Conservation (phyloP, 2,113 vertebrate species). For the Dolichotis patagonum region DNA sequence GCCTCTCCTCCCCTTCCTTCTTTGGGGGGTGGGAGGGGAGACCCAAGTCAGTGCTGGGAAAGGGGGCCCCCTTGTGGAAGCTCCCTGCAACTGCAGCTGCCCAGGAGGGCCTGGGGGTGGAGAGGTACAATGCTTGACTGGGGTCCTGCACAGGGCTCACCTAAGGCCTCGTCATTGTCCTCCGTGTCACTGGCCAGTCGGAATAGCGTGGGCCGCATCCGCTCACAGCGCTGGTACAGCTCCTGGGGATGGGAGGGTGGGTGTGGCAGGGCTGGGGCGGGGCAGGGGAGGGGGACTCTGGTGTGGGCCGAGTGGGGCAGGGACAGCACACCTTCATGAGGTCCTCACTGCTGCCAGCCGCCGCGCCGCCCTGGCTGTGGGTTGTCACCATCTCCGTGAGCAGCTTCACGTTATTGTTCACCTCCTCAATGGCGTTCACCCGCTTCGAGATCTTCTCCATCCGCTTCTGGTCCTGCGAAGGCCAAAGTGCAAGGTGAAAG, state of each 20-base stretch:
- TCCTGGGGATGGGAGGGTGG: slow-evolving; percentile 86
- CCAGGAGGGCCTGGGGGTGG: neutral
- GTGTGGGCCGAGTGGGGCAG: accelerated
- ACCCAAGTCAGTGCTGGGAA: neutral
- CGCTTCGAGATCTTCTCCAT: slow-evolving; percentile 98
- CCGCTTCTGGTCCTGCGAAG: slow-evolving; percentile 94
- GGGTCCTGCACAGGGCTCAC: slow-evolving; percentile 80
- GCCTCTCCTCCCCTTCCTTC: neutral
- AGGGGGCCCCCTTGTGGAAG: slow-evolving; percentile 59
- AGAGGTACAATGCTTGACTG: neutral
- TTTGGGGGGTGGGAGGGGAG: too few species aligned
- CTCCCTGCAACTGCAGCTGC: neutral
- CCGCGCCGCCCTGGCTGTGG: slow-evolving; percentile 90
- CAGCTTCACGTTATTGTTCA: slow-evolving; percentile 96
- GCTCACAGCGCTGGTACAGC: slow-evolving; percentile 97
- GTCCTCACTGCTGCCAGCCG: slow-evolving; percentile 92
- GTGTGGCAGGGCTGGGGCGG: accelerated
- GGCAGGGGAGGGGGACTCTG: accelerated
- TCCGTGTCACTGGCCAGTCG: slow-evolving; percentile 97
- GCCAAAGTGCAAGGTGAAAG: neutral
- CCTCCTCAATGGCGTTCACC: slow-evolving; percentile 96
- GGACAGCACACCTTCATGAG: slow-evolving; percentile 92
- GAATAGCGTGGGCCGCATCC: slow-evolving; percentile 97
- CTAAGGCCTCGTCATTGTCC: slow-evolving; percentile 97
- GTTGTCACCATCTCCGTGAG: slow-evolving; percentile 95